A percentile compares a stretch with the other conserved stretches of the same genome.
Conservation (phyloP, 2,113 vertebrate genomes). For the Apaloderma vittatum region DNA sequence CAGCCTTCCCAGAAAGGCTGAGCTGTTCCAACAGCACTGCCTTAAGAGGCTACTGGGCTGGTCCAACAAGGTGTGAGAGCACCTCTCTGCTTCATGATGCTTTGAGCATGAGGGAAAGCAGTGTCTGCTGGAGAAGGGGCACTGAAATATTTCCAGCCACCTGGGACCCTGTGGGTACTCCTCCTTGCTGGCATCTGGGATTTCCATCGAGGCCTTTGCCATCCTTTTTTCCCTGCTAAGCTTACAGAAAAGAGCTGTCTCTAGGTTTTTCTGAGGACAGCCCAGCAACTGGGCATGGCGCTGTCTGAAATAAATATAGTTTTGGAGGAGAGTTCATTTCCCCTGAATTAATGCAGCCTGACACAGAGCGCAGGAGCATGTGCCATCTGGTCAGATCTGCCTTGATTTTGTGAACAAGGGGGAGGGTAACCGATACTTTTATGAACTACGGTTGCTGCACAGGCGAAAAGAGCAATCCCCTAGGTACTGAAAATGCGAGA, state of each 20-base stretch:
- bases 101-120: not conserved
- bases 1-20: not conserved
- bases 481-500: constrained; percentile 35
- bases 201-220: not conserved
- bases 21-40: not conserved
- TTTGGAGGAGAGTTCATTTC: constrained; percentile 65
- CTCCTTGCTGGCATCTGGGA: not conserved
- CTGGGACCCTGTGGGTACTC: not conserved
- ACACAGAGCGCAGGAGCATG: constrained; percentile 48
- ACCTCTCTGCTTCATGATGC: not conserved
- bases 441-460: constrained; percentile 39
- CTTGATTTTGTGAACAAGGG: constrained; percentile 69
- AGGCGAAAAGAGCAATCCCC: constrained; percentile 17
- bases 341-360: constrained; percentile 71
- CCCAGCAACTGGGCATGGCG: constrained; percentile 44
- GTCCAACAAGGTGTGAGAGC: not conserved
- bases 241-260: not conserved
- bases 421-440: constrained; percentile 70
- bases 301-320: constrained; percentile 71
- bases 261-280: constrained; percentile 62
- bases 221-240: not conserved
- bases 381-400: constrained; percentile 69
- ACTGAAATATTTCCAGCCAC: not conserved
- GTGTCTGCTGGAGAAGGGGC: not conserved
- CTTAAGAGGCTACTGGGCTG: not conserved